phyloP scores from a whole-genome alignment of 1,140 invertebrate species.

The Oedothorax gibbosus region DNA sequence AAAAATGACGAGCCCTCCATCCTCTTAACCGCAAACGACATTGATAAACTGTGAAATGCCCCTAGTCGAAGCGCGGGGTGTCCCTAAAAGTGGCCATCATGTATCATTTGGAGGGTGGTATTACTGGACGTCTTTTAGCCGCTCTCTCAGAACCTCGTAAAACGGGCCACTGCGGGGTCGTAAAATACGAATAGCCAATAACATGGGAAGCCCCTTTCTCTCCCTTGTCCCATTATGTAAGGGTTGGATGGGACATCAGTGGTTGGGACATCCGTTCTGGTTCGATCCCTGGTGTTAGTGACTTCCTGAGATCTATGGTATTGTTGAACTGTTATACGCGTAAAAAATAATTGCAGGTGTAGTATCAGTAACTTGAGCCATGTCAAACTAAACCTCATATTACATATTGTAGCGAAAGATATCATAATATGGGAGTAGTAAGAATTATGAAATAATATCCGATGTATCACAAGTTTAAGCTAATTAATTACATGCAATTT shows the following conservation, averaged over 20 bases:
- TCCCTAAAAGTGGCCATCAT: conserved; percentile 50
- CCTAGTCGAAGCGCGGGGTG: conserved; percentile 6
- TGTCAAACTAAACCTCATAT: too few relatives aligned
- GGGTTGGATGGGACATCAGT: neutral
- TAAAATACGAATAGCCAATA: conserved; percentile 57
- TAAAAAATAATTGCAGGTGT: too few relatives aligned
- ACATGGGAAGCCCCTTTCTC: conserved; percentile 39
- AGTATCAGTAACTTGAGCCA: too few relatives aligned
- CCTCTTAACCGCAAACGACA: conserved; percentile 58
- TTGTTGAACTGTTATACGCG: too few relatives aligned
- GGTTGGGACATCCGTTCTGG: too few relatives aligned
- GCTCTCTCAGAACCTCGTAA: conserved; percentile 51
- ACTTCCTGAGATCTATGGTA: too few relatives aligned
- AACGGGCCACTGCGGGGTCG: conserved; percentile 38
- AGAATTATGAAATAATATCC: too few relatives aligned
- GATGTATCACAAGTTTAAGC: too few relatives aligned
- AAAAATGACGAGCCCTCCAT: conserved; percentile 51
- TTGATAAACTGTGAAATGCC: conserved; percentile 60
- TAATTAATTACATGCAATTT: too few relatives aligned
- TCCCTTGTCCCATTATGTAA: conserved; percentile 41
- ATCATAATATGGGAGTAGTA: too few relatives aligned
- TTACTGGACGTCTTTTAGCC: conserved; percentile 51
- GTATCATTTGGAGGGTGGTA: conserved; percentile 49
- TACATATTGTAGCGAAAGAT: too few relatives aligned
- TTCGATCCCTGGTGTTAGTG: too few relatives aligned